phyloP scores from a whole-genome alignment of 2,797 vertebrate genomes.

The Sorex maritimensis region DNA sequence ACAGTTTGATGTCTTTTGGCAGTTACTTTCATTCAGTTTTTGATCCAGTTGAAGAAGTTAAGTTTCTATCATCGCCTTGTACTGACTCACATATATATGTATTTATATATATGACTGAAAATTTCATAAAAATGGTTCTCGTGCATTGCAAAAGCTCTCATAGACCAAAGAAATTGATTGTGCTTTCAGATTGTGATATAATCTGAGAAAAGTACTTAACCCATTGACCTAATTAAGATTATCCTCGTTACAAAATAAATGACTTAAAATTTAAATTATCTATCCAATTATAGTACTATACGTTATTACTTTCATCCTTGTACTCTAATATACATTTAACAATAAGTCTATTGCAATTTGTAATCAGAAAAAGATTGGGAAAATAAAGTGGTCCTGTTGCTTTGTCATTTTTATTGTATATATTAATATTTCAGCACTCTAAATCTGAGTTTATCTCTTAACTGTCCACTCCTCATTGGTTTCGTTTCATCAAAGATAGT shows the following conservation, averaged over 20 bases:
- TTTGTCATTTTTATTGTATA: not conserved
- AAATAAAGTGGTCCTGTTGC: slow-evolving; percentile 60
- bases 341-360: slow-evolving; percentile 38
- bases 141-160: not conserved
- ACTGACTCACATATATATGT: not conserved
- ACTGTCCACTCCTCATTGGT: slow-evolving; percentile 46
- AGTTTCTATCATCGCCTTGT: slow-evolving; percentile 28
- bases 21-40: slow-evolving; percentile 62
- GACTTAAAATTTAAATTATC: slow-evolving; percentile 70
- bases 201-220: slow-evolving; percentile 74
- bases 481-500: slow-evolving; percentile 33
- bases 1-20: not conserved
- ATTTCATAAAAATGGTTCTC: slow-evolving; percentile 8
- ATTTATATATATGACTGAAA: slow-evolving; percentile 7
- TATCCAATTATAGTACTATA: slow-evolving; percentile 33
- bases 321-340: not conserved
- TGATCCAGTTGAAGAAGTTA: slow-evolving; percentile 40
- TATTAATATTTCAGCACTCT: slow-evolving; percentile 45
- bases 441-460: slow-evolving; percentile 59
- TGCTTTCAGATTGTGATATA: slow-evolving; percentile 54
- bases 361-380: slow-evolving; percentile 54
- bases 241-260: slow-evolving; percentile 64
- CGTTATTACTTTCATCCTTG: slow-evolving; percentile 59
- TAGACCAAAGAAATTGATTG: slow-evolving; percentile 42
- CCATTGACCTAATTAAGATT: slow-evolving; percentile 69